Evolutionary conservation across 2,888 invertebrate species (phyloP).

Genomic region (Hyppa rectilinea): DNA sequence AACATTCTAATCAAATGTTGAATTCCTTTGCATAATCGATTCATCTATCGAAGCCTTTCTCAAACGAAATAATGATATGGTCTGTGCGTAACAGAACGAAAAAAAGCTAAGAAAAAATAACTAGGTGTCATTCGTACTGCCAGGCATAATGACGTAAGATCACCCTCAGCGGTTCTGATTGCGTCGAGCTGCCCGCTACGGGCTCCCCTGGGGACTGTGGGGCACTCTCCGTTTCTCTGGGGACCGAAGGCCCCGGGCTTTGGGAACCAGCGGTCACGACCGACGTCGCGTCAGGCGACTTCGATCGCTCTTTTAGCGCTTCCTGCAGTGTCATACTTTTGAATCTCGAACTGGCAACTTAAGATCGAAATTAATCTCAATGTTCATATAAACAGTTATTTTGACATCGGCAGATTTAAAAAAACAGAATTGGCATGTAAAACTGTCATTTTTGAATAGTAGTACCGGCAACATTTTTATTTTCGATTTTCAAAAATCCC

Average conservation of each 20-base stretch:
- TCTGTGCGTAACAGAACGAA: constrained; percentile 83
- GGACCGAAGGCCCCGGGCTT: constrained; percentile 68
- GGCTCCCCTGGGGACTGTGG: constrained; percentile 76
- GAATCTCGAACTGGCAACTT: constrained; percentile 60
- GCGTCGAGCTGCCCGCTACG: constrained; percentile 81
- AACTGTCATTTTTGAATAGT: constrained; percentile 25
- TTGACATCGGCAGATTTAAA: constrained; percentile 5
- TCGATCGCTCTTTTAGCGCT: constrained; percentile 76
- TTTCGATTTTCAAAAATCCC: constrained; percentile 65
- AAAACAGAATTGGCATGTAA: constrained; percentile 5
- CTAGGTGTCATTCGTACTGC: constrained; percentile 90
- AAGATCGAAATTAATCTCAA: constrained; percentile 41
- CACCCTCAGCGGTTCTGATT: constrained; percentile 86
- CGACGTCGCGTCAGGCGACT: constrained; percentile 79
- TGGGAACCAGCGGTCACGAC: constrained; percentile 73
- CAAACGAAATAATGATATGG: constrained; percentile 73
- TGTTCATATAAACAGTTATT: constrained; percentile 20
- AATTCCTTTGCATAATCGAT: constrained; percentile 84
- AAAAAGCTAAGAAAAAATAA: constrained; percentile 84
- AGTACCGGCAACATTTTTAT: constrained; percentile 26
- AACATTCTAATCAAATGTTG: constrained; percentile 85
- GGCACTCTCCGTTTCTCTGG: constrained; percentile 63
- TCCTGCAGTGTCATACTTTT: constrained; percentile 76
- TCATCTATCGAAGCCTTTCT: constrained; percentile 73
- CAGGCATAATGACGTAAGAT: constrained; percentile 89